Conservation (phyloP, 2,113 vertebrate species). For the Sturnira hondurensis region DNA sequence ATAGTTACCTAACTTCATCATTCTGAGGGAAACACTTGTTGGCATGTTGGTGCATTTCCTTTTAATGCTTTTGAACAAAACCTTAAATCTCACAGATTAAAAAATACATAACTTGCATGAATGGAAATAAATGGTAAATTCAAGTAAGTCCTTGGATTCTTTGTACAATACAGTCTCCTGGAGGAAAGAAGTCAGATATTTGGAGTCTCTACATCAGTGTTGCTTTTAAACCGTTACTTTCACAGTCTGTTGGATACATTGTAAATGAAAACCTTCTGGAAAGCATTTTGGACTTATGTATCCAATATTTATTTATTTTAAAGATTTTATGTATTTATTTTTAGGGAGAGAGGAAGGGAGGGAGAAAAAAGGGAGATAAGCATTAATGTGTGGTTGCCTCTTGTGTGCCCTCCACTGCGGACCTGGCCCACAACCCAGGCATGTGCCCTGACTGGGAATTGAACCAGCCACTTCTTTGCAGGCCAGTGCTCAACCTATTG, state of each 20-base stretch:
- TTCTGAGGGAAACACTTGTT: neutral
- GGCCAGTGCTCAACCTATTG: no score
- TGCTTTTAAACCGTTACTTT: neutral
- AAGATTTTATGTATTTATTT: no score
- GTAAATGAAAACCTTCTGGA: neutral
- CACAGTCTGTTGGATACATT: neutral
- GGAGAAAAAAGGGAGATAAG: no score
- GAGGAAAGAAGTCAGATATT: neutral
- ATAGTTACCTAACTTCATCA: neutral
- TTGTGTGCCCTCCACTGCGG: no score
- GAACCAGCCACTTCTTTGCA: no score
- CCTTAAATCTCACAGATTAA: neutral
- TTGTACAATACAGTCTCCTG: neutral
- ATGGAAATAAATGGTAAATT: neutral
- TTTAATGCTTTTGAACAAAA: neutral
- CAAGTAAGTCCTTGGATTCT: slow-evolving; percentile 14
- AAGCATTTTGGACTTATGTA: neutral
- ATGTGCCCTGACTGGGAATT: no score
- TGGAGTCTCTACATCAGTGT: neutral
- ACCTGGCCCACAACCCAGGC: no score
- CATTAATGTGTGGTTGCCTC: no score
- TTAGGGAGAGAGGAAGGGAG: no score
- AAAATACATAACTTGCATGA: neutral
- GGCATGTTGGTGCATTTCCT: neutral
- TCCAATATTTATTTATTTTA: neutral